phyloP scores from a whole-genome alignment of 2,797 vertebrate genomes.

The Rhinophrynus dorsalis region DNA sequence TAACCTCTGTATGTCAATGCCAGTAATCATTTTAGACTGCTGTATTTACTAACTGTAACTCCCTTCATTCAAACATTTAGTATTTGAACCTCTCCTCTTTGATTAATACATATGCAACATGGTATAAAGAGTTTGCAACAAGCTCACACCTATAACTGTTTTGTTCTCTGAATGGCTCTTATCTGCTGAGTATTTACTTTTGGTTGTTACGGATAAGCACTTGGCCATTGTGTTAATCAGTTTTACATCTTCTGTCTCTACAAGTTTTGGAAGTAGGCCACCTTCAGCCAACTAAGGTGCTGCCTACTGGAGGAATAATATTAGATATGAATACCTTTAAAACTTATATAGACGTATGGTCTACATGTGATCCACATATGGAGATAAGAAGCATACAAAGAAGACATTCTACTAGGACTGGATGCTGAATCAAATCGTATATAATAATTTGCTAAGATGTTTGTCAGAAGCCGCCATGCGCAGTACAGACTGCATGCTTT shows the following conservation, averaged over 20 bases:
- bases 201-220: constrained; percentile 21
- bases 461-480: no score
- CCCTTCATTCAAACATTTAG: constrained; percentile 31
- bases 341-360: no score
- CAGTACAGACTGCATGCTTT: background rate
- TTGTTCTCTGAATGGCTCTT: constrained; percentile 30
- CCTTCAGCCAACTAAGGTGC: background rate
- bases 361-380: no score
- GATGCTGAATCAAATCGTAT: background rate
- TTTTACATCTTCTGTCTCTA: background rate
- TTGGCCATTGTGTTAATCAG: constrained; percentile 11
- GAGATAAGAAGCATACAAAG: no score
- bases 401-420: no score
- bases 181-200: constrained; percentile 40
- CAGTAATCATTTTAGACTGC: constrained; percentile 7
- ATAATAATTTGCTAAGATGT: no score
- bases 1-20: background rate
- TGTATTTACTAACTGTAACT: constrained; percentile 10
- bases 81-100: constrained; percentile 26
- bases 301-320: no score
- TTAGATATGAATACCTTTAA: no score
- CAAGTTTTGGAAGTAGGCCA: constrained; percentile 17
- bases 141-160: constrained; percentile 13
- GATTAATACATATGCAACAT: constrained; percentile 28
- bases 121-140: constrained; percentile 29